These are phyloP conservation scores for Pseudocheirus occidentalis DNA, from an alignment of 2,797 vertebrate genomes.

Conservation along the genomic window DNA sequence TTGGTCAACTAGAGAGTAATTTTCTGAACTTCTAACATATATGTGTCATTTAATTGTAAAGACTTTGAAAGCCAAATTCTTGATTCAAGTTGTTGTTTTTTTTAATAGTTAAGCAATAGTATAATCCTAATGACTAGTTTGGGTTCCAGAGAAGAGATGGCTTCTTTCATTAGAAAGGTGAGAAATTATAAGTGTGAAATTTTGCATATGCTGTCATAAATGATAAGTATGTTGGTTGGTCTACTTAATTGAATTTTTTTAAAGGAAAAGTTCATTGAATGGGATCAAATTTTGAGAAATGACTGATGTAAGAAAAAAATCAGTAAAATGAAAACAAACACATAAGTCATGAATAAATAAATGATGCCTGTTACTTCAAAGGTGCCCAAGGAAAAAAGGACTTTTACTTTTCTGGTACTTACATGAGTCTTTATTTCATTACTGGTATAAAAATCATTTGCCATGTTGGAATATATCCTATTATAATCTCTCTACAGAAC, in stretches of 20 bases:
- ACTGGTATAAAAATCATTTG: neutral
- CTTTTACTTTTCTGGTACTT: neutral
- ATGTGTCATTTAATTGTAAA: neutral
- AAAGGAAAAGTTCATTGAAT: neutral
- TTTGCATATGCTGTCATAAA: neutral
- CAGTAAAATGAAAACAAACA: neutral
- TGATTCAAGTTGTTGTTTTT: neutral
- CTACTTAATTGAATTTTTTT: neutral
- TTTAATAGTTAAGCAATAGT: neutral
- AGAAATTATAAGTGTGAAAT: neutral
- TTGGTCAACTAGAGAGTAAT: neutral
- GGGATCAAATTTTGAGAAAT: neutral
- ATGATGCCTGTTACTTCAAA: neutral
- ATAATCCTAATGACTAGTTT: neutral
- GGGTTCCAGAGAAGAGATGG: neutral
- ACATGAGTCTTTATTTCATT: neutral
- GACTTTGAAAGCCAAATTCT: neutral
- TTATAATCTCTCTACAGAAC: neutral
- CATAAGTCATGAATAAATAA: neutral
- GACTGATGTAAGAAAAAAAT: neutral
- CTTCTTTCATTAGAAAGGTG: neutral
- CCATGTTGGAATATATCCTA: neutral
- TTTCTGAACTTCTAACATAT: neutral
- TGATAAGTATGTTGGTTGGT: neutral
- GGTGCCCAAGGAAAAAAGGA: neutral